These are phyloP conservation scores for Anarsia innoxiella DNA, from an alignment of 2,888 invertebrate genomes.

Conservation along the genomic window DNA sequence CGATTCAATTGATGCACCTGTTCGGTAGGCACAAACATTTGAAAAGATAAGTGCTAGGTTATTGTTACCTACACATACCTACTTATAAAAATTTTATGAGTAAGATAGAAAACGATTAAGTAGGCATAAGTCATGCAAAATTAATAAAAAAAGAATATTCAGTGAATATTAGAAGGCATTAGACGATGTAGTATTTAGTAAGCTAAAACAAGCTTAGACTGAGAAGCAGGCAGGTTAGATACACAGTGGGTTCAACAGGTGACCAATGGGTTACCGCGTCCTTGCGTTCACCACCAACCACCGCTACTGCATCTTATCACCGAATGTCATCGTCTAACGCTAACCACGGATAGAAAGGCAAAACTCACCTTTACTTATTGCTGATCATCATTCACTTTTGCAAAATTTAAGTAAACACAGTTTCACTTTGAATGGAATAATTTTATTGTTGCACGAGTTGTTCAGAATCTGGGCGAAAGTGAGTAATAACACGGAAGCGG, in stretches of 20 bases:
- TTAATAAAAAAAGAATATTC: too few species aligned
- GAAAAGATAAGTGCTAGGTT: too few species aligned
- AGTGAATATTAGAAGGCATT: too few species aligned
- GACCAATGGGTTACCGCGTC: constrained; percentile 43
- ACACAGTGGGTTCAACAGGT: constrained; percentile 21
- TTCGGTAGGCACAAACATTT: too few species aligned
- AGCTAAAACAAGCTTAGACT: too few species aligned
- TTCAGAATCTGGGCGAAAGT: constrained; percentile 47
- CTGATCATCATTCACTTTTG: constrained; percentile 41
- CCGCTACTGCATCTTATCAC: constrained; percentile 52
- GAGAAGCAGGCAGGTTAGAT: neutral
- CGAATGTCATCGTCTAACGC: constrained; percentile 57
- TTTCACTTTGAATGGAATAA: too few species aligned
- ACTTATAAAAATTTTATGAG: too few species aligned
- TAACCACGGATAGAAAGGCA: constrained; percentile 49
- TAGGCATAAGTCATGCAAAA: too few species aligned
- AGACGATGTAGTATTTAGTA: too few species aligned
- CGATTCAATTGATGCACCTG: too few species aligned
- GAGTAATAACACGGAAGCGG: constrained; percentile 54
- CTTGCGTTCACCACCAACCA: constrained; percentile 63
- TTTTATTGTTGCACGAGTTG: neutral
- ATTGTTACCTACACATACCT: too few species aligned
- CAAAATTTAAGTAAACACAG: constrained; percentile 31
- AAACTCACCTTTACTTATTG: constrained; percentile 58
- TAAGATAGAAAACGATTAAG: too few species aligned